Conservation (phyloP, 1,140 invertebrate genomes). For the Ostrea edulis region DNA sequence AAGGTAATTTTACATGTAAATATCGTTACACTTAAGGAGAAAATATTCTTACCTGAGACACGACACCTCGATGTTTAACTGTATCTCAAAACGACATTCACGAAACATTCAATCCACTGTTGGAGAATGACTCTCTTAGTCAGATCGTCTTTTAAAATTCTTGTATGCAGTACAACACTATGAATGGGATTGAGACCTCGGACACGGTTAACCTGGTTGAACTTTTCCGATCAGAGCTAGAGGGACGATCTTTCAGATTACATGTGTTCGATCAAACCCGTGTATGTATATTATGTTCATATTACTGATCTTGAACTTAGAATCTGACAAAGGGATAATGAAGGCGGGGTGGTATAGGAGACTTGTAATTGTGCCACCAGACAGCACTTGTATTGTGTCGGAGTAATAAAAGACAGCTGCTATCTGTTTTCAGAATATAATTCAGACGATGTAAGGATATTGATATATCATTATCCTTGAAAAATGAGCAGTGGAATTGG, state of each 20-base stretch:
- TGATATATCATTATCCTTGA: neutral
- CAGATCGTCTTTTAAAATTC: slow-evolving; percentile 12
- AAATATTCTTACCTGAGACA: neutral
- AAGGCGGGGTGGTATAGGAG: neutral
- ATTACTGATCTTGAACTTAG: neutral
- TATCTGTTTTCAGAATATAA: slow-evolving; percentile 12
- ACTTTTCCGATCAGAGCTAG: neutral
- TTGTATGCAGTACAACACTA: neutral
- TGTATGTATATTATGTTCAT: neutral
- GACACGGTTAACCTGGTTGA: neutral
- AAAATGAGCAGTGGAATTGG: neutral
- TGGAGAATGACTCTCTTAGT: neutral
- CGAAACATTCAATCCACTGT: neutral
- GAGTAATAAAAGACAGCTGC: slow-evolving; percentile 10
- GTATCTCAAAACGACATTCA: neutral
- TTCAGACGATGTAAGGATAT: neutral
- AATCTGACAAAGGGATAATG: neutral
- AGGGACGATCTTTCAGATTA: neutral
- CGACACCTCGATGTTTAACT: neutral
- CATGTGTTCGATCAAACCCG: neutral
- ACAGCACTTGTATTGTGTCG: neutral
- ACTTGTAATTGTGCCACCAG: neutral
- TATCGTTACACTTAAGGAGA: neutral
- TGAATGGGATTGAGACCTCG: neutral
- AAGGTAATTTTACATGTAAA: too few relatives aligned